Conservation (phyloP, 2,113 vertebrate species). For the Perccottus glenii region DNA sequence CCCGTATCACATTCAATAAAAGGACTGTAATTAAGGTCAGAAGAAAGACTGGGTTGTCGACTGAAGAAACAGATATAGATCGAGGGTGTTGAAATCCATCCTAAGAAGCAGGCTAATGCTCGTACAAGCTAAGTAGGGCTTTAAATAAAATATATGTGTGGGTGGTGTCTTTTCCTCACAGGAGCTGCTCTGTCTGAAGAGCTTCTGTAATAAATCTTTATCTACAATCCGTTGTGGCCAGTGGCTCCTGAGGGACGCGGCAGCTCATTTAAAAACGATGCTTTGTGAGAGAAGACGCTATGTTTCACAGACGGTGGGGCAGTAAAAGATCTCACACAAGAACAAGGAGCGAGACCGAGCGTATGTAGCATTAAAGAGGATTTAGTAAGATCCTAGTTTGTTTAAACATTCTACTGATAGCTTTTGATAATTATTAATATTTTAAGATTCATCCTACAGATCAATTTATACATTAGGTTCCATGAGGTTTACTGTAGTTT, state of each 20-base stretch:
- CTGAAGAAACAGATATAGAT: conserved; percentile 21
- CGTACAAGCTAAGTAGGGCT: conserved; percentile 58
- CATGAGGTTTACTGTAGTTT: too few relatives aligned
- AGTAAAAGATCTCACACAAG: conserved; percentile 35
- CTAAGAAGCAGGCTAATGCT: conserved; percentile 42
- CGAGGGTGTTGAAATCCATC: conserved; percentile 46
- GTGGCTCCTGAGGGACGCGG: conserved; percentile 44
- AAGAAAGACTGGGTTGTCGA: too few relatives aligned
- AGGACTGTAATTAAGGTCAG: too few relatives aligned
- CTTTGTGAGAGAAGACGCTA: conserved; percentile 24
- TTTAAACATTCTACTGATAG: too few relatives aligned
- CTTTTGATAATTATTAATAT: too few relatives aligned
- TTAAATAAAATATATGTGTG: conserved; percentile 62
- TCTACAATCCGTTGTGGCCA: conserved; percentile 66
- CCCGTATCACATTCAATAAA: too few relatives aligned
- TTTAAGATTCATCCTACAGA: too few relatives aligned
- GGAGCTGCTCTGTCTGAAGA: conserved; percentile 40
- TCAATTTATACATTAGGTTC: too few relatives aligned
- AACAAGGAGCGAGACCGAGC: conserved; percentile 27
- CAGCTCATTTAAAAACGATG: conserved; percentile 27
- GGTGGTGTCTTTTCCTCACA: conserved; percentile 32
- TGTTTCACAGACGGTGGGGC: conserved; percentile 29
- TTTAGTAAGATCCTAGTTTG: too few relatives aligned
- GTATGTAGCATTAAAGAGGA: neutral
- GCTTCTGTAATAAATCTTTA: conserved; percentile 67